A percentile compares a stretch with the other conserved stretches of the same genome.
phyloP scores from a whole-genome alignment of 1,140 invertebrate species.

The Nylanderia fulva region DNA sequence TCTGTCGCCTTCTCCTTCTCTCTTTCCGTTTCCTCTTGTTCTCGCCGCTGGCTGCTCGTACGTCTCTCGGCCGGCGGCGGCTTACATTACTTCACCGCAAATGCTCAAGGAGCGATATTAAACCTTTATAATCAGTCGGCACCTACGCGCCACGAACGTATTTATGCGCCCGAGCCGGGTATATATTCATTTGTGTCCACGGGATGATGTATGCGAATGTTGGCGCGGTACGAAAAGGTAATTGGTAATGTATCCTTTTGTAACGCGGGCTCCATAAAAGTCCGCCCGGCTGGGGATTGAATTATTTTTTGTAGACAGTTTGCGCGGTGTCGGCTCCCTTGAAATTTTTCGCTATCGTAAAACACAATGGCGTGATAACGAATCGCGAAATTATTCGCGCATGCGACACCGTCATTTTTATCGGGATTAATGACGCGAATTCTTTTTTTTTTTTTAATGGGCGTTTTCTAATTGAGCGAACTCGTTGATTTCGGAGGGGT shows the following conservation, averaged over 20 bases:
- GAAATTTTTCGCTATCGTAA: background rate
- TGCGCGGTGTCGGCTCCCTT: background rate
- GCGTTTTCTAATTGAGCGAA: constrained; percentile 40
- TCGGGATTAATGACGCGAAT: constrained; percentile 8
- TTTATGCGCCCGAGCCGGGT: constrained; percentile 60
- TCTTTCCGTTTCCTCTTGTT: constrained; percentile 25
- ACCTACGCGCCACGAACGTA: constrained; percentile 67
- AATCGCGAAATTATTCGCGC: background rate
- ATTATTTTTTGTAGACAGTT: constrained; percentile 37
- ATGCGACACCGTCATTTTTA: background rate
- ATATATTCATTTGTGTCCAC: constrained; percentile 59
- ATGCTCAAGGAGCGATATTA: constrained; percentile 68
- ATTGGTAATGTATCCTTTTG: constrained; percentile 59
- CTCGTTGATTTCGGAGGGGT: background rate
- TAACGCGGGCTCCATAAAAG: constrained; percentile 18
- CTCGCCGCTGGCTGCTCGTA: constrained; percentile 47
- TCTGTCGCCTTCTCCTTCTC: constrained; percentile 14
- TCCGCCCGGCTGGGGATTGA: constrained; percentile 27
- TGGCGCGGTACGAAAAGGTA: constrained; percentile 51
- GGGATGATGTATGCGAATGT: constrained; percentile 54
- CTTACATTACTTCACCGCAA: constrained; percentile 68
- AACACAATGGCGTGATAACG: constrained; percentile 3
- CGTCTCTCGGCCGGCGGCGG: constrained; percentile 62
- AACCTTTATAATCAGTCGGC: constrained; percentile 75
- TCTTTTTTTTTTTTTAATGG: background rate